Percentiles rank a stretch among this genome's conserved stretches.
These are phyloP conservation scores for Acipenser oxyrinchus DNA, from an alignment of 2,797 vertebrate genomes.

Conservation along the genomic window DNA sequence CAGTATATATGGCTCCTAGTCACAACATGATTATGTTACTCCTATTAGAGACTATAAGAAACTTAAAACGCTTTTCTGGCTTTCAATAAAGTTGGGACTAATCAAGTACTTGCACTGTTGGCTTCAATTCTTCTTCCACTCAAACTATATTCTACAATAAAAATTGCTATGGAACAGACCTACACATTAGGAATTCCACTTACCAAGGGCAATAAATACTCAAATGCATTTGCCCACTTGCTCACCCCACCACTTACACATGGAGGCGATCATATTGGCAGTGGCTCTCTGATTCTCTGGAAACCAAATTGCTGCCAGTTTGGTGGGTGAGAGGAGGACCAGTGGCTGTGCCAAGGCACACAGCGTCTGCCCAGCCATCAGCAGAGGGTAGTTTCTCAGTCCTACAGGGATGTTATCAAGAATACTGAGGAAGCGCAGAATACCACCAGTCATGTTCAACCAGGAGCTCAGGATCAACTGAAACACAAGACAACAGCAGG, in stretches of 20 bases:
- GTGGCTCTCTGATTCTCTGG: constrained; percentile 83
- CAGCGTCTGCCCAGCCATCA: constrained; percentile 77
- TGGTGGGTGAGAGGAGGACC: constrained; percentile 84
- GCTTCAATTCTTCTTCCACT: no score
- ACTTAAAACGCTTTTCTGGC: no score
- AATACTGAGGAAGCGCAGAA: constrained; percentile 53
- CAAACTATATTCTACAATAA: no score
- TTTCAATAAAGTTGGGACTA: no score
- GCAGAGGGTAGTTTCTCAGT: constrained; percentile 35
- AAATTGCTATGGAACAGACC: no score
- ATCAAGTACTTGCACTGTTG: no score
- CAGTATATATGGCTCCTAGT: no score
- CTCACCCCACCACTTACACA: constrained; percentile 68
- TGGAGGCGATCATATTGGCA: constrained; percentile 85
- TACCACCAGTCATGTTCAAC: constrained; percentile 76
- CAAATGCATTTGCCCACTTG: background rate
- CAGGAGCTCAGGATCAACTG: constrained; percentile 78
- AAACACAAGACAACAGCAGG: constrained; percentile 10
- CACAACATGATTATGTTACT: no score
- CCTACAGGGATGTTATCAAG: background rate
- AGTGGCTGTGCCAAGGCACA: constrained; percentile 81
- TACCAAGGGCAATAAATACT: no score
- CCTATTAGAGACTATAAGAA: no score
- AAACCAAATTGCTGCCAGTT: constrained; percentile 89
- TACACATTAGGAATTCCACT: no score